Evolutionary conservation across 2,797 vertebrate species (phyloP).

Genomic region (Tarsius wallacei): DNA sequence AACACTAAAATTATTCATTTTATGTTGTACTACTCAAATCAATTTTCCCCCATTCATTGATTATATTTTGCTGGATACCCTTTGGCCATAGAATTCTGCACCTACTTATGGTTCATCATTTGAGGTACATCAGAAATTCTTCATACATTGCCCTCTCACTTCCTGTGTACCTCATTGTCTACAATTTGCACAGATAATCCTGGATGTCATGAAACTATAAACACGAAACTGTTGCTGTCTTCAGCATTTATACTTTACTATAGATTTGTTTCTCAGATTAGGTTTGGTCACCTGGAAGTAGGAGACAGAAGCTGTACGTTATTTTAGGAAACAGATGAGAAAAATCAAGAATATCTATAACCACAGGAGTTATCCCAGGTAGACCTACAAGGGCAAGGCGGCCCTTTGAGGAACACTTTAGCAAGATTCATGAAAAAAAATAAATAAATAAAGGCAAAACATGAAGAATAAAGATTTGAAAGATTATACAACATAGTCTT

Average conservation of each 20-base stretch:
- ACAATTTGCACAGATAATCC: neutral
- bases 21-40: slow-evolving; percentile 38
- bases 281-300: neutral
- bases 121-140: slow-evolving; percentile 29
- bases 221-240: neutral
- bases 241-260: neutral
- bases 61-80: neutral
- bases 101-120: neutral
- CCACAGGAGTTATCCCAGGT: neutral
- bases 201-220: slow-evolving; percentile 12
- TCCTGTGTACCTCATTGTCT: neutral
- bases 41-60: neutral
- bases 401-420: neutral
- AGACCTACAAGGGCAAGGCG: neutral
- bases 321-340: slow-evolving; percentile 1
- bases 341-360: neutral
- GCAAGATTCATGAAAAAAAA: neutral
- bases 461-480: slow-evolving; percentile 27
- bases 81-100: slow-evolving; percentile 4
- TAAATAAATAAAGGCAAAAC: neutral
- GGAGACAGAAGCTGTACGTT: neutral
- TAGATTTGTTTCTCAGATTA: slow-evolving; percentile 39
- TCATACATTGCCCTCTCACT: neutral
- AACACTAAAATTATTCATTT: slow-evolving; percentile 56
- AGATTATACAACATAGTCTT: slow-evolving; percentile 3